Percentiles rank a stretch among this genome's conserved stretches.
Evolutionary conservation across 2,113 vertebrate genomes (phyloP).

Genomic region (Thymallus thymallus): DNA sequence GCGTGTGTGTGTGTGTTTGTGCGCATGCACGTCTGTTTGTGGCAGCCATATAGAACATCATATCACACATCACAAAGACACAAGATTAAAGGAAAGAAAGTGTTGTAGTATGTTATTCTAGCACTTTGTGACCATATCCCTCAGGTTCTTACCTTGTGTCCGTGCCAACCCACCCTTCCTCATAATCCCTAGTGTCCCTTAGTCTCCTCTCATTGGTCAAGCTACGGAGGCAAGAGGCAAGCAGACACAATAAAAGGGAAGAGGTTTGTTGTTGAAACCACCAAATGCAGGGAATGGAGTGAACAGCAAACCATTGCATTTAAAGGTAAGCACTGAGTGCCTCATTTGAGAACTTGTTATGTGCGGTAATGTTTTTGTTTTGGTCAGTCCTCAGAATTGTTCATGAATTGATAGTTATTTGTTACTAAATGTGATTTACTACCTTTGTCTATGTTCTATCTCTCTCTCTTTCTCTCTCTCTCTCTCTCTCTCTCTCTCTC

Average conservation of each 20-base stretch:
- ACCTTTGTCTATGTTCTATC: neutral
- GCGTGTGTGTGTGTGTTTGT: neutral
- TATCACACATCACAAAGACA: slow-evolving; percentile 60
- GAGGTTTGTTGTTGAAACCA: slow-evolving; percentile 13
- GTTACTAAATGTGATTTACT: neutral
- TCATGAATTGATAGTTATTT: neutral
- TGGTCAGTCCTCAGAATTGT: neutral
- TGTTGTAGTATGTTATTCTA: slow-evolving; percentile 51
- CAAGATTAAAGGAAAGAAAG: slow-evolving; percentile 41
- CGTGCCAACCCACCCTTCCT: slow-evolving; percentile 52
- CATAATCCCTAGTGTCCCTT: slow-evolving; percentile 49
- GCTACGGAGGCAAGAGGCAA: slow-evolving; percentile 22
- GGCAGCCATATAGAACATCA: slow-evolving; percentile 34
- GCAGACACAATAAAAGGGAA: slow-evolving; percentile 50
- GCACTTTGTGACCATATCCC: slow-evolving; percentile 47
- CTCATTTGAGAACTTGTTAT: too few relatives aligned
- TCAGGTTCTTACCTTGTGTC: slow-evolving; percentile 58
- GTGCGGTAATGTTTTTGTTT: too few relatives aligned
- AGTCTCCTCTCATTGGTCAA: slow-evolving; percentile 42
- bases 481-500: neutral
- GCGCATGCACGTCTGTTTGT: slow-evolving; percentile 32
- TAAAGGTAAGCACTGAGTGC: slow-evolving; percentile 44
- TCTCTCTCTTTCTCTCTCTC: neutral
- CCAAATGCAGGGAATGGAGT: slow-evolving; percentile 41
- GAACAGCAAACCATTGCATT: slow-evolving; percentile 33